Base-by-base conservation (phyloP, 1,140 invertebrate species). In the Caerostris darwini region DNA sequence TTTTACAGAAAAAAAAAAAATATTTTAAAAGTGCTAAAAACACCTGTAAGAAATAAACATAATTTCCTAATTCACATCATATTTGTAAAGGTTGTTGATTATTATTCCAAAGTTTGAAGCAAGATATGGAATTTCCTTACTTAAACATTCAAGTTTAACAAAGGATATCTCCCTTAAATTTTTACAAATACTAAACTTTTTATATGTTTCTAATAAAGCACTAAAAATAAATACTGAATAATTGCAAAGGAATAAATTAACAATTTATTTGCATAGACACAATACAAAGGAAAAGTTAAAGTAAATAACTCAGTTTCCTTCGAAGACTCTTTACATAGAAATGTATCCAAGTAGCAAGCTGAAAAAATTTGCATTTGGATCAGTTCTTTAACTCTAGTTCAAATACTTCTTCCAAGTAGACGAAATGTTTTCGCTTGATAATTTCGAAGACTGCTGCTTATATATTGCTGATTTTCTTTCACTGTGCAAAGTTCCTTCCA, bases 401-500 rank as follows among this genome's bases (percentile, higher is more conserved):
- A 90, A 90, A 90, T 90, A 54, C 88, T 71, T 17, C 67, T 59
- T 71, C 17, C 10, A 54, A 90, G 67, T 90, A 64, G 88, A 90
- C 88, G 61, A 71, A 90, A 90, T 90, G 88, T 90, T 90, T 90
- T 71, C 67, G 56, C 88, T 64, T 90, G 88, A 71, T 90, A 90
- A 90, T 90, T 90, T 71, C 61, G 50, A 90, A 64, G 88, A 69
- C 88, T 90, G 88, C 88, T 90, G 88, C 88, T 90, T 90, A 90
- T 90, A 90, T 90, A 90, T 90, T 90, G 88, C 88, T 71, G 61
- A 90, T 90, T 90, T 90, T 87, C 85, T 64, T 87, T 19, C 85
- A 53, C 85, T 64, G 56, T 87, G 59, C 85, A 87, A 64, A 87
- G 57, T 87, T 87, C 64, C 85, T 50, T 64, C 53, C 17, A 64